A percentile compares a stretch with the other conserved stretches of the same genome.
Conservation (phyloP, 2,888 invertebrate genomes). For the Tetheella fluctuosa region DNA sequence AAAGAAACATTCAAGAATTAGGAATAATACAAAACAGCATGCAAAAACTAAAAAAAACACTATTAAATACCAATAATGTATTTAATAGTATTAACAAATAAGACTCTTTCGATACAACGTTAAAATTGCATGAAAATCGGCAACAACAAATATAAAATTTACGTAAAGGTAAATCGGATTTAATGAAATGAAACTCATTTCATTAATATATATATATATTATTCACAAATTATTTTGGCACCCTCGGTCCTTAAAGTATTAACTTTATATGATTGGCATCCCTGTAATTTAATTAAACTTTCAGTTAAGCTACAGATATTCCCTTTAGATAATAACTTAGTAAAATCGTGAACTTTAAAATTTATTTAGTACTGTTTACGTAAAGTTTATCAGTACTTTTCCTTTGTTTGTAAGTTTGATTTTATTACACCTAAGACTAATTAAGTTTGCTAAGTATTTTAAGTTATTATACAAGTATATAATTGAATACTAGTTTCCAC, state of each 20-base stretch:
- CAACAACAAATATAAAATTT: not conserved
- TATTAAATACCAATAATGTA: too few species aligned
- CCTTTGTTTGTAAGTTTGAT: not conserved
- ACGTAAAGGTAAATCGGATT: not conserved
- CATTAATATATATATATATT: not conserved
- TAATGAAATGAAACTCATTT: not conserved
- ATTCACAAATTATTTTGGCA: conserved; percentile 10
- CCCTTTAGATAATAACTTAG: not conserved
- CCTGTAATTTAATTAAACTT: conserved; percentile 12
- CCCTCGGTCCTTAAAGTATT: conserved; percentile 6
- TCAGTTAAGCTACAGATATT: conserved; percentile 2
- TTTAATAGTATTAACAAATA: not conserved
- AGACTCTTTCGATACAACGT: not conserved
- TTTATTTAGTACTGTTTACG: not conserved
- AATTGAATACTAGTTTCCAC: too few species aligned
- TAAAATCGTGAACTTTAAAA: not conserved
- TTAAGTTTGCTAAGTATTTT: too few species aligned
- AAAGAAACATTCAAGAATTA: too few species aligned
- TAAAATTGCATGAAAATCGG: not conserved
- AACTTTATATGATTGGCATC: not conserved
- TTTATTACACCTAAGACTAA: too few species aligned
- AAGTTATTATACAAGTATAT: too few species aligned
- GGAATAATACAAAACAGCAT: too few species aligned
- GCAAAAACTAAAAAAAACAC: too few species aligned
- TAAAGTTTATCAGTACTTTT: not conserved